Conservation (phyloP, 1,140 invertebrate genomes). For the Trialeurodes vaporariorum region DNA sequence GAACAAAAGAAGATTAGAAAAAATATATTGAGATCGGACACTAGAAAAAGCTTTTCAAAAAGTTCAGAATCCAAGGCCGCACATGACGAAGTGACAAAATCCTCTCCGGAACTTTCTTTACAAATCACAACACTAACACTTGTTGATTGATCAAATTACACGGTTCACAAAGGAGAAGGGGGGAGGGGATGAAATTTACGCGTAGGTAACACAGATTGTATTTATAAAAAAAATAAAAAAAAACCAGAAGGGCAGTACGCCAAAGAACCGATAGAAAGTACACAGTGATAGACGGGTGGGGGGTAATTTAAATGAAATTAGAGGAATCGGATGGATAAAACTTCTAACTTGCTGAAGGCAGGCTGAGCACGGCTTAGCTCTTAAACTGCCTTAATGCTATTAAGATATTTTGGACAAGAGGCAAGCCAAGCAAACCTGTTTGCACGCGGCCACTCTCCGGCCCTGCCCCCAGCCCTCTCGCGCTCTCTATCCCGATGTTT, state of each 20-base stretch:
- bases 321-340: background rate
- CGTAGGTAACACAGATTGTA: too few species aligned
- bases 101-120: too few species aligned
- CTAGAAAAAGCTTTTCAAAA: too few species aligned
- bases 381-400: background rate
- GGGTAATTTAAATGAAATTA: conserved; percentile 1
- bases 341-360: background rate
- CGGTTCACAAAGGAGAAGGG: background rate
- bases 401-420: conserved; percentile 1
- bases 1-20: too few species aligned
- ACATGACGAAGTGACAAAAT: too few species aligned
- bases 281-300: background rate
- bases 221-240: too few species aligned
- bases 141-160: too few species aligned
- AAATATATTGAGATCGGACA: too few species aligned
- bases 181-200: background rate
- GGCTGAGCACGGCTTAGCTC: background rate
- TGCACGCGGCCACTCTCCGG: background rate
- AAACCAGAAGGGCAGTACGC: background rate
- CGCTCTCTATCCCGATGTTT: too few species aligned
- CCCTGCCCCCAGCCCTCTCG: background rate
- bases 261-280: background rate
- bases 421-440: background rate
- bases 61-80: too few species aligned
- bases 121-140: background rate